Base-by-base conservation (phyloP, 2,797 vertebrate species). In the Sternotherus odoratus region DNA sequence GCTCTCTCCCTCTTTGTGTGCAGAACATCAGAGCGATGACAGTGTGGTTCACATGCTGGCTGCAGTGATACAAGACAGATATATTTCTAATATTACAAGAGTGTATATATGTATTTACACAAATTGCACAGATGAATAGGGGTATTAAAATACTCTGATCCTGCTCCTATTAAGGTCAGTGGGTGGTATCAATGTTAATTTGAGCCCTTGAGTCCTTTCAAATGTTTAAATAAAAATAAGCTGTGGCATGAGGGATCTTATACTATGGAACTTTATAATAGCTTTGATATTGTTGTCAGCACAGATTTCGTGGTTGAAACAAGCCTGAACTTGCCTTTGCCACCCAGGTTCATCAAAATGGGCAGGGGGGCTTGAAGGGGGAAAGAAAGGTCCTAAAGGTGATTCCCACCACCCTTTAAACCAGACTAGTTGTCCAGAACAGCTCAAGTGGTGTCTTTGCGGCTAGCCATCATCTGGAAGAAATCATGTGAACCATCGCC, bases 221-320 rank as follows among this genome's bases (percentile, higher is more conserved):
- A 96, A 91, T 82, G 83, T 12, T 24, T 82, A 79, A 83, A 54
- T 89, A 89, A 89, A 95, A 96, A 97, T 85, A 94, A 91, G 28
- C 77, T 79, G 66, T 72, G 92, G 87, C 94, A 93, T 86, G 91
- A 93, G 13, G 19, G 56, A 80, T 8, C 72, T 85, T 83, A 89
- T 89, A 92, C 85, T 84, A 89, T 81, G 80, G 46, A 91, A 82
- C 83, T 95, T 94, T 87, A 78, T 85, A 90, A 94, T 74, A 96
- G 82, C 82, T 95, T 95, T 92, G 88, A 93, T 95, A 93, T 75
- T 86, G 80, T 95, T 95, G 94, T 93, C 93, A 95, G 87, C 51
- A 95, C 83, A 66, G 54, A 93, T 96, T 95, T 96, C 95, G 95
- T 88, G 93, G 92, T 49, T 94, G 79, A 96, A 96, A 91, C 88